A percentile compares a stretch with the other conserved stretches of the same genome.
Evolutionary conservation across 2,113 vertebrate species (phyloP).

Genomic region (Pao palembangensis): DNA sequence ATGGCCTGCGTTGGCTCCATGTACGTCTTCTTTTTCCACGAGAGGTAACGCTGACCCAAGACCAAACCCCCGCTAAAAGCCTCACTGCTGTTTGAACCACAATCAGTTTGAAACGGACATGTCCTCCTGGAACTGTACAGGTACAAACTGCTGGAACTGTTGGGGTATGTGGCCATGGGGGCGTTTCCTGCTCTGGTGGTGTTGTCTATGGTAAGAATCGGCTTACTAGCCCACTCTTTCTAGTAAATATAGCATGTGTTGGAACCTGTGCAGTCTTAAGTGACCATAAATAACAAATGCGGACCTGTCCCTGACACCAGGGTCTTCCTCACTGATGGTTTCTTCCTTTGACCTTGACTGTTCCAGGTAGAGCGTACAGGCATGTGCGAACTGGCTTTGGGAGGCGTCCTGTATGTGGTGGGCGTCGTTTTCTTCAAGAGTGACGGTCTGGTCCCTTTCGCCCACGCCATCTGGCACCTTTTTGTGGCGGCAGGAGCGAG

Average conservation of each 20-base stretch:
- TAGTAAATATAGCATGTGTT: too few species aligned
- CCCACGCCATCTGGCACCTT: conserved; percentile 96
- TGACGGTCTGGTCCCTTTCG: conserved; percentile 89
- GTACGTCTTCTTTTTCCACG: conserved; percentile 90
- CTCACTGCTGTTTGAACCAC: conserved; percentile 15
- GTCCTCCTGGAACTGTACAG: conserved; percentile 59
- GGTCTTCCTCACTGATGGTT: background rate
- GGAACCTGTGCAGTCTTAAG: background rate
- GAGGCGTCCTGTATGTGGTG: conserved; percentile 84
- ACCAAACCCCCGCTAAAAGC: conserved; percentile 22
- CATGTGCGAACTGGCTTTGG: conserved; percentile 83
- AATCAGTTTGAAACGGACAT: conserved; percentile 1
- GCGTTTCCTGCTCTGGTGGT: conserved; percentile 87
- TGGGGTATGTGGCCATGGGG: conserved; percentile 88
- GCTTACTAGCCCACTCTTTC: background rate
- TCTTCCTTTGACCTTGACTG: too few species aligned
- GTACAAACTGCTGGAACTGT: conserved; percentile 89
- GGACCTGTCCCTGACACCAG: background rate
- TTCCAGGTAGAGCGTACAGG: conserved; percentile 85
- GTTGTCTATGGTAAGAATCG: conserved; percentile 86
- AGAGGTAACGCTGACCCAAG: conserved; percentile 73
- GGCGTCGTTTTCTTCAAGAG: conserved; percentile 93
- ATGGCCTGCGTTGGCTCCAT: conserved; percentile 81
- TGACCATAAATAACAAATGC: too few species aligned
- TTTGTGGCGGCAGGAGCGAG: conserved; percentile 86